Evolutionary conservation across 2,888 invertebrate species (phyloP).

Genomic region (Meteorus cinctellus): DNA sequence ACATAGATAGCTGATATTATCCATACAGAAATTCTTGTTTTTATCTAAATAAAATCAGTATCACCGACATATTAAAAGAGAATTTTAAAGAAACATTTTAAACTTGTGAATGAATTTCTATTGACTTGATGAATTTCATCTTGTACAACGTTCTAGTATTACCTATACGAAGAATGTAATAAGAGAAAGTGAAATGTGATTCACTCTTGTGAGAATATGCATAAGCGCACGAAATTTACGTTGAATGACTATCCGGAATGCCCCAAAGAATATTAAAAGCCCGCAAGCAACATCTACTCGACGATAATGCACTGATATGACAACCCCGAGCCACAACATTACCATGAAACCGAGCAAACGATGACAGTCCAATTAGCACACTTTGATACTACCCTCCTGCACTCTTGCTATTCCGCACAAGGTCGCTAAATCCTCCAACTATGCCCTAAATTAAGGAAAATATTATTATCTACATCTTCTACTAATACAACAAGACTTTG

Average conservation of each 20-base stretch:
- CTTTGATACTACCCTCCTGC: not conserved
- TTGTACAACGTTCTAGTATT: too few species aligned
- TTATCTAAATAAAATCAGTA: too few species aligned
- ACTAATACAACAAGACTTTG: too few species aligned
- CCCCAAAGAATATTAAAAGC: slow-evolving; percentile 65
- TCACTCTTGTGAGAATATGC: slow-evolving; percentile 36
- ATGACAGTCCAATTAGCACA: slow-evolving; percentile 63
- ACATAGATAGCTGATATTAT: too few species aligned
- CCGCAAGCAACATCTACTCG: slow-evolving; percentile 64
- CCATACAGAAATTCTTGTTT: too few species aligned
- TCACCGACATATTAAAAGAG: too few species aligned
- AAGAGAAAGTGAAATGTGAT: slow-evolving; percentile 27
- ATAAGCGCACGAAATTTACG: slow-evolving; percentile 62
- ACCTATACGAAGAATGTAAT: too few species aligned
- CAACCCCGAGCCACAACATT: slow-evolving; percentile 60
- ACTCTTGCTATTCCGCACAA: not conserved
- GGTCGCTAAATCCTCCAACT: not conserved
- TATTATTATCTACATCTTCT: not conserved
- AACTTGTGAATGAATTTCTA: too few species aligned
- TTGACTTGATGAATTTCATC: too few species aligned
- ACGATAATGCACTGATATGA: slow-evolving; percentile 59
- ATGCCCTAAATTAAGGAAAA: not conserved
- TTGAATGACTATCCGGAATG: slow-evolving; percentile 61
- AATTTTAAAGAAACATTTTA: too few species aligned
- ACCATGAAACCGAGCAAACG: slow-evolving; percentile 56